These are phyloP conservation scores for Antigone vipio DNA, from an alignment of 2,113 vertebrate genomes.

Conservation along the genomic window DNA sequence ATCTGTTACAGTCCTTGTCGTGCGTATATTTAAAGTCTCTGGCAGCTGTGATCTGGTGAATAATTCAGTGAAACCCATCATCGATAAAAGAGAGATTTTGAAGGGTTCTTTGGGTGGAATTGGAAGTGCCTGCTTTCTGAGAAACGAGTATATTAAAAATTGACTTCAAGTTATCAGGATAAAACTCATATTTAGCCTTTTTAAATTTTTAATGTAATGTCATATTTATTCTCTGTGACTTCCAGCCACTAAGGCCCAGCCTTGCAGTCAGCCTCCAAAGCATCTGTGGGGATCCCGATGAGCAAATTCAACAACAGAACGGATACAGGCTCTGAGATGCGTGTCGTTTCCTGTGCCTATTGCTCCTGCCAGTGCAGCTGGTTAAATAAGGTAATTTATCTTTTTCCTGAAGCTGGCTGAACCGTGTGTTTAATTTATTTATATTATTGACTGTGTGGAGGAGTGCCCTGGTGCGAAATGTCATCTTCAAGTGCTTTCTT, in stretches of 20 bases:
- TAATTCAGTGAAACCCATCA: constrained; percentile 35
- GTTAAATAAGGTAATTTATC: constrained; percentile 39
- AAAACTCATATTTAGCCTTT: constrained; percentile 10
- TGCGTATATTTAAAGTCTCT: neutral
- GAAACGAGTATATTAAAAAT: neutral
- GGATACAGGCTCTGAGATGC: neutral
- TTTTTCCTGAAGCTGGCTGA: neutral
- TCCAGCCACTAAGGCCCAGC: neutral
- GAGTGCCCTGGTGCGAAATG: neutral
- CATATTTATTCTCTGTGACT: neutral
- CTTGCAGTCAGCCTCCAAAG: neutral
- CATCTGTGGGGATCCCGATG: neutral
- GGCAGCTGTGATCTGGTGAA: constrained; percentile 45
- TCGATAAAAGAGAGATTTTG: neutral
- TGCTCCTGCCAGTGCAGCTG: neutral
- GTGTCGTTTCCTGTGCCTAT: neutral
- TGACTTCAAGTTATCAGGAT: neutral
- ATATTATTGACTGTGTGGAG: constrained; percentile 5
- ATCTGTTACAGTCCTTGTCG: neutral
- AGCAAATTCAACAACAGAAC: neutral
- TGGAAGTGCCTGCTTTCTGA: neutral
- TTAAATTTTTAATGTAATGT: neutral
- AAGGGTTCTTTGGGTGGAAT: constrained; percentile 22
- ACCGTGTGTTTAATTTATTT: constrained; percentile 1
- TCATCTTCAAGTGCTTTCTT: neutral